Base-by-base conservation (phyloP, 2,888 invertebrate species). In the Heteromurus nitidus region DNA sequence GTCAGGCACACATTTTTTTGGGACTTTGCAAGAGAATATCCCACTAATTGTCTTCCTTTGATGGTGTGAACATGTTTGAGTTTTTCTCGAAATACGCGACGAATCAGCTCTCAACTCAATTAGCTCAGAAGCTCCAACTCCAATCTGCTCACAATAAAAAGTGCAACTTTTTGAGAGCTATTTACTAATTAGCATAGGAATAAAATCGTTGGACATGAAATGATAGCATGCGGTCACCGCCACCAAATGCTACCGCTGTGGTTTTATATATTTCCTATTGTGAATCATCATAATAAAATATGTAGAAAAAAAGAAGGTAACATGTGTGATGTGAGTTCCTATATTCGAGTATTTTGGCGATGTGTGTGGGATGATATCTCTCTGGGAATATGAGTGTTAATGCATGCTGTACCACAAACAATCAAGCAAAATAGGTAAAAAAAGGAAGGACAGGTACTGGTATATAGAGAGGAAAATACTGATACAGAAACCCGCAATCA, bases 231-330 rank as follows among this genome's bases (percentile, higher is more conserved):
- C 58, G 70, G 70, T 70, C 24, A 64, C 64, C 60, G 20, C 69
- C 42, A 58, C 42, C 26, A 31, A 26, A n/a, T n/a, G n/a, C n/a
- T n/a, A 64, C 62, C 28, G 64, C 53, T 55, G 55, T 24, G 44
- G 72, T 72, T 72, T n/a, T 47, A 24, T 55, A 20, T n/a, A 24
- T 11, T 55, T 7, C 26, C n/a, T 26, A 47, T 74, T 22, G 36
- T 64, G 50, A 31, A 16, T 75, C 55, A 75, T 75, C 65, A 64
- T 65, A 24, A 74, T 36, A 55, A 75, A 36, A 36, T 13, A 75
- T 65, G 55, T 31, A 67, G 65, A n/a, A n/a, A n/a, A n/a, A n/a
- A n/a, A n/a, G n/a, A 64, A 75, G 47, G 50, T 22, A 53, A 53
- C 72, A 72, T 62, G n/a, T 62, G 31, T 20, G 30, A 62, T 20